Base-by-base conservation (phyloP, 2,888 invertebrate genomes). In the Erynnis tages region DNA sequence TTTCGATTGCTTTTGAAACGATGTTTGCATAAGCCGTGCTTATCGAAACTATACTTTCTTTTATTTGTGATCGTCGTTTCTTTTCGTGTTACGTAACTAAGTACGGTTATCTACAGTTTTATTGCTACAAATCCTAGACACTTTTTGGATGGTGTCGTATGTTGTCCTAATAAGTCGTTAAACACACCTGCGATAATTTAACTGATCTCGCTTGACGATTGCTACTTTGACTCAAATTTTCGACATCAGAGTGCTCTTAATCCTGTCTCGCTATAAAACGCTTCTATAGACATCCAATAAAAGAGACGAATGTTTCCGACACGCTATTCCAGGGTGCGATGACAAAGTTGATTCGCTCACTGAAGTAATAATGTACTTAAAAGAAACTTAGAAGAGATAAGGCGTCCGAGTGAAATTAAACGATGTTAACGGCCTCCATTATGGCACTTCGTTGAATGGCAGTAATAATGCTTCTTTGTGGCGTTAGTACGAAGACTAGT, bases 301-400 rank as follows among this genome's bases (percentile, higher is more conserved):
- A 43, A 50, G 27, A 35, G 35, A 37, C 37, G 21, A 29, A 52
- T 30, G 29, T 14, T 52, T 43, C 10, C 23, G 52, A 37, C 35
- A 44, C 19, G 30, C 21, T 35, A 50, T 43, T 37, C 35, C 29
- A 35, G 37, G 5, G n/a, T 13, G 14, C 23, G 52, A 37, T 50
- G 50, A 44, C 50, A 50, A 44, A 50, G 50, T 50, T 43, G 37
- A 35, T 50, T 52, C 52, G 35, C 44, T 27, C 50, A 37, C 43
- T 13, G 44, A 44, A 29, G 44, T 52, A 44, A 44, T 52, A 44
- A 52, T 44, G 52, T 52, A 44, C 52, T 50, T 44, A 37, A 43
- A 44, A 44, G 44, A 44, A 52, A 43, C 37, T 52, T 44, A 11
- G 29, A 52, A 25, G n/a, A 52, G 44, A 52, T 52, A 52, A 52